Base-by-base conservation (phyloP, 2,888 invertebrate genomes). In the Erebia ligea region DNA sequence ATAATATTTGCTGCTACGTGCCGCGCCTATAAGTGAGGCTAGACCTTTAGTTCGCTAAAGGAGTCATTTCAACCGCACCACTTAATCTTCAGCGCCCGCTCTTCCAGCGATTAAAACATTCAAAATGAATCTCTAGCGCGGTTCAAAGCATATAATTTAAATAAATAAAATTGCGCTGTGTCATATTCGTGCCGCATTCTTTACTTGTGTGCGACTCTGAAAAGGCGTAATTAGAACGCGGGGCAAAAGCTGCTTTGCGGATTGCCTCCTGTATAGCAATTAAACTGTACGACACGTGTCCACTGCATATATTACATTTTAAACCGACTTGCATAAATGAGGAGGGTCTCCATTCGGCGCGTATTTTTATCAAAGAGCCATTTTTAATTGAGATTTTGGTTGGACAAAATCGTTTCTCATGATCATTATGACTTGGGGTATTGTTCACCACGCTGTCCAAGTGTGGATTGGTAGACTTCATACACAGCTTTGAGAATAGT, bases 91-190 rank as follows among this genome's bases (percentile, higher is more conserved):
- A 52, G 42, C 64, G 61, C 57, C 40, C 50, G 68, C 69, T 64
- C 67, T 73, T 65, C 62, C 70, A 62, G 62, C 74, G 74, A 75
- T 76, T 76, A 77, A 75, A 77, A 77, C 72, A 77, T 76, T 76
- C 66, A 42, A 72, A 75, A 75, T 72, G 74, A 72, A 74, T 68
- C 70, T 70, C 68, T 10, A 72, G 66, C 54, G 68, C 69, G 58
- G 71, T 71, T 63, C 42, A 66, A 68, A 58, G 69, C 69, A 57
- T 64, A 75, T 75, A 70, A 75, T 75, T 75, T 75, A 75, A 75
- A 73, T 75, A 75, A 75, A 73, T 73, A 70, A 72, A 70, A 75
- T 72, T 72, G 65, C 65, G 45, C 73, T 57, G 64, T 70, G 71
- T 75, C 73, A 71, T 71, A 66, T 61, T 71, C 54, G 52, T 56